Conservation (phyloP, 2,113 vertebrate species). For the Physeter macrocephalus region DNA sequence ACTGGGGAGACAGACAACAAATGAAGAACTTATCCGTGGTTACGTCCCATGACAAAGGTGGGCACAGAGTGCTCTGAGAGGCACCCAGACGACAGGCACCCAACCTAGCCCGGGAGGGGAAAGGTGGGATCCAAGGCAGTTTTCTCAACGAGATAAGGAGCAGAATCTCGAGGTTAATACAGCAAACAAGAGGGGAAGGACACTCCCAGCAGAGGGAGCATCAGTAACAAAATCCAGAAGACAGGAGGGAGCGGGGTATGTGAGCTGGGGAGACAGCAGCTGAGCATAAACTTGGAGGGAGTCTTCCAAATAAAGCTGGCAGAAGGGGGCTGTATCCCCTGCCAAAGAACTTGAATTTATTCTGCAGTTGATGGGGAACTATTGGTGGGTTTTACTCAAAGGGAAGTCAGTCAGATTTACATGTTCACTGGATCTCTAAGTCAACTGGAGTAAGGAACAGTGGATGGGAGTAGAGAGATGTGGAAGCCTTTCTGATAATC, state of each 20-base stretch:
- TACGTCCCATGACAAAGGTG: not conserved
- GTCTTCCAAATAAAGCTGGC: constrained; percentile 7
- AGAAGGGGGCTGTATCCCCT: not conserved
- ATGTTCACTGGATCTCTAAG: not conserved
- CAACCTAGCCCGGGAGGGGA: not conserved
- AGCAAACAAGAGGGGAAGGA: not conserved
- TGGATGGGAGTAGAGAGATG: not conserved
- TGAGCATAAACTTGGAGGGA: not conserved
- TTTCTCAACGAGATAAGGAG: not conserved
- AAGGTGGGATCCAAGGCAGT: not conserved
- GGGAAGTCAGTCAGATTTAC: not conserved
- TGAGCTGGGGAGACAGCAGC: not conserved
- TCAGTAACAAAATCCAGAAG: not conserved
- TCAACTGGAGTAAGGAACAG: not conserved
- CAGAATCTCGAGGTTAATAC: not conserved
- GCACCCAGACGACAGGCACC: not conserved
- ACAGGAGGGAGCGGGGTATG: not conserved
- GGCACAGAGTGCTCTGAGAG: not conserved
- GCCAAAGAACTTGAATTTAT: constrained; percentile 25
- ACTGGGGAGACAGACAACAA: not conserved
- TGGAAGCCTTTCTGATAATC: not conserved
- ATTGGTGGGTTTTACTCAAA: not conserved
- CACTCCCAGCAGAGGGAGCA: not conserved
- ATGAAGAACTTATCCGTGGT: not conserved
- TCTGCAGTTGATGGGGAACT: not conserved